Conservation (phyloP, 2,888 invertebrate species). For the Phymatocera aterrima region DNA sequence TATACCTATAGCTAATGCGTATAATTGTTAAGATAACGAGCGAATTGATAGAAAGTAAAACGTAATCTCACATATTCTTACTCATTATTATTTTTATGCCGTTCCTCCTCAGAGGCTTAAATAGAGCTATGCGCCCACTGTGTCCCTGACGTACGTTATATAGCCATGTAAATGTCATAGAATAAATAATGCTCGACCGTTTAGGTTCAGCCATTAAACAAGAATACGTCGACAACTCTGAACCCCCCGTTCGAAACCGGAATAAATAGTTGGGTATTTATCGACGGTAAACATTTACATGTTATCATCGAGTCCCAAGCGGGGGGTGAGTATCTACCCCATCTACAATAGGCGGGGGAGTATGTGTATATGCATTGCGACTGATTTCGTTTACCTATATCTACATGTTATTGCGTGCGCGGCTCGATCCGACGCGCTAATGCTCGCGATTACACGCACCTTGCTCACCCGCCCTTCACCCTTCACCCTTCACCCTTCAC, state of each 20-base stretch:
- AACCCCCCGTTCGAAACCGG: background rate
- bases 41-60: too few species aligned
- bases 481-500: too few species aligned
- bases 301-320: conserved; percentile 53
- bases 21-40: too few species aligned
- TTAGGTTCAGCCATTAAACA: background rate
- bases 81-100: too few species aligned
- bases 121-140: background rate
- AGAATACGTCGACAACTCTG: background rate
- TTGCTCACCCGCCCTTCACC: too few species aligned
- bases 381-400: background rate
- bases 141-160: background rate
- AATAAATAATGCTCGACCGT: conserved; percentile 32
- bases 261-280: conserved; percentile 57
- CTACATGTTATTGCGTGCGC: conserved; percentile 19
- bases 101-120: too few species aligned
- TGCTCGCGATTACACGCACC: conserved; percentile 67
- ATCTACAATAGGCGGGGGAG: conserved; percentile 48
- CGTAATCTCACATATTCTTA: too few species aligned
- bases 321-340: conserved; percentile 13
- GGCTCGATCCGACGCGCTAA: conserved; percentile 54
- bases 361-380: background rate
- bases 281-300: conserved; percentile 64
- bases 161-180: conserved; percentile 19
- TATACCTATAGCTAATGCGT: too few species aligned